Percentiles rank a stretch among this genome's conserved stretches.
Conservation (phyloP, 2,113 vertebrate genomes). For the Centropus bengalensis region DNA sequence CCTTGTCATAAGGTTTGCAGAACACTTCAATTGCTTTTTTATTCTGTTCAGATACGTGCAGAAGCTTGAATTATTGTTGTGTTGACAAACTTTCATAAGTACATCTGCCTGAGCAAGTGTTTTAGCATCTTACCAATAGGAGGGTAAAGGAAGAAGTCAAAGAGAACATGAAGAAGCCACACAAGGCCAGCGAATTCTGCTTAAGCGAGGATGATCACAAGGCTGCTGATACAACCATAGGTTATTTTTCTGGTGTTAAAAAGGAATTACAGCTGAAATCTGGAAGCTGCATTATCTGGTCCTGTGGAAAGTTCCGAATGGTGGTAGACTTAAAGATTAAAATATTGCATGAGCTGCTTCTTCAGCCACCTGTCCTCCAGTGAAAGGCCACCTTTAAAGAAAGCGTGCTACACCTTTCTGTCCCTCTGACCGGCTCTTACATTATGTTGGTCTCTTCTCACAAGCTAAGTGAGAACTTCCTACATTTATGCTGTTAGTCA, state of each 20-base stretch:
- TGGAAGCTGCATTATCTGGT: neutral
- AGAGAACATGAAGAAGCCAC: neutral
- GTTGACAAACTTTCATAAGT: neutral
- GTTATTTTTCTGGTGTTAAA: neutral
- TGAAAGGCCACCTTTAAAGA: neutral
- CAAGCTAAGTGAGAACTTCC: neutral
- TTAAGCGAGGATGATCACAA: neutral
- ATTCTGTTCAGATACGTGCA: neutral
- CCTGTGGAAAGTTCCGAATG: neutral
- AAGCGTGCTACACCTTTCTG: neutral
- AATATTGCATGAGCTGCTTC: neutral
- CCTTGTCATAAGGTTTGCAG: neutral
- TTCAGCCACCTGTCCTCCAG: neutral
- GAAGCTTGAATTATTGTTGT: neutral
- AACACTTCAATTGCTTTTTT: neutral
- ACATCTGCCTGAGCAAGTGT: neutral
- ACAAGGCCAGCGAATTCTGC: neutral
- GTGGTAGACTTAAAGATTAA: neutral
- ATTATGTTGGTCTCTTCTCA: neutral
- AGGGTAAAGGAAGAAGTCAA: neutral
- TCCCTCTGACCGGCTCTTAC: neutral
- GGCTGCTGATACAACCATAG: neutral
- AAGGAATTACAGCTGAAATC: neutral
- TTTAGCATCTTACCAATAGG: neutral
- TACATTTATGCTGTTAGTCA: neutral